Base-by-base conservation (phyloP, 2,113 vertebrate species). In the Sturnira hondurensis region DNA sequence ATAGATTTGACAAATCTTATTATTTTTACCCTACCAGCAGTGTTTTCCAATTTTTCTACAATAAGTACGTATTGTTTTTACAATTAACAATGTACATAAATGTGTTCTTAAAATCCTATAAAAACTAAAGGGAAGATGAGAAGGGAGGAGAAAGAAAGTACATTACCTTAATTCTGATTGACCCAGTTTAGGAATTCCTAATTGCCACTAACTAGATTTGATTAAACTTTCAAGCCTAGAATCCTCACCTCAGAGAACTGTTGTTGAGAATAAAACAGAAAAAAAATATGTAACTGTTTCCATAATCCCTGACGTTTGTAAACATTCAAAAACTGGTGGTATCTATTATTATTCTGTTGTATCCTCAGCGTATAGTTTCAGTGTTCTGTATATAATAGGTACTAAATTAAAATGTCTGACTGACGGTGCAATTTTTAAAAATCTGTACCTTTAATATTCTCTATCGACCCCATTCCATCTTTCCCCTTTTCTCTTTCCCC, bases 41-140 rank as follows among this genome's bases (percentile, higher is more conserved):
- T 76, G 14, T 93, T 82, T 94, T 85, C 50, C 36, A 88, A 45
- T 78, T 86, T 93, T 95, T 77, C 52, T 76, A 41, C 13, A 95
- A 78, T 73, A 86, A 93, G 70, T 86, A 89, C 50, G 16, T 81
- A 41, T 65, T 36, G 14, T 65, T 93, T 94, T 93, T 82, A 82
- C 20, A 88, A 56, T 81, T 65, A 86, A 16, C 47, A 24, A 36
- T 52, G 91, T 67, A 65, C 4, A 41, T 47, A 81, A 36, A n/a
- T 77, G 2, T 8, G n/a, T 56, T 89, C 67, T 82, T 84, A 61
- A 92, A 93, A 74, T 61, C 13, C 17, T 67, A 24, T 65, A 43
- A 85, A 89, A 78, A 71, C 52, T 54, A 61, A 96, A 95, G n/a
- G n/a, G 38, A 89, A 43, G 15, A 33, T 83, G 36, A 71, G 61